Evolutionary conservation across 2,113 vertebrate genomes (phyloP).

Genomic region (Pelvicachromis taeniatus): DNA sequence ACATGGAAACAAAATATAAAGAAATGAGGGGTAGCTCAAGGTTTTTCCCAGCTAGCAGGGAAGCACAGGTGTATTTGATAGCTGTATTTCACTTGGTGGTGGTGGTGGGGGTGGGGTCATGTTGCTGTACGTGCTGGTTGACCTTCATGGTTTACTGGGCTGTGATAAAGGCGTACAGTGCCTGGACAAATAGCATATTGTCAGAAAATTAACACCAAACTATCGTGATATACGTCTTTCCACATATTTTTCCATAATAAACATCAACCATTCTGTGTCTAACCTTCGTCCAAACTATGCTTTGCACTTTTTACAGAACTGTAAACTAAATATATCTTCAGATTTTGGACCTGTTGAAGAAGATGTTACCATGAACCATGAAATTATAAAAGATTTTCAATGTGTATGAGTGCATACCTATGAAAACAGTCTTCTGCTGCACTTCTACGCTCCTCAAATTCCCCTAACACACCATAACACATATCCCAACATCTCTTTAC

Average conservation of each 20-base stretch:
- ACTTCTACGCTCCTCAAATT: background rate
- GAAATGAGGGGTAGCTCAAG: background rate
- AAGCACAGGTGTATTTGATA: background rate
- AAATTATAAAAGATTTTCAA: background rate
- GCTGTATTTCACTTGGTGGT: background rate
- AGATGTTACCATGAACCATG: background rate
- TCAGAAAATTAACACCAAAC: background rate
- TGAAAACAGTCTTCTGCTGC: background rate
- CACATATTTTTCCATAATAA: background rate
- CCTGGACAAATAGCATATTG: background rate
- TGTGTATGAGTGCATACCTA: background rate
- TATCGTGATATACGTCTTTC: background rate
- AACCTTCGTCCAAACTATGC: too few species aligned
- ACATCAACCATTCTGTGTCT: background rate
- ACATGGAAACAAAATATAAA: background rate
- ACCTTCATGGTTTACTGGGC: background rate
- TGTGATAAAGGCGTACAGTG: background rate
- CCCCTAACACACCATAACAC: background rate
- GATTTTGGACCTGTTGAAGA: background rate
- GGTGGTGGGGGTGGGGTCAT: background rate
- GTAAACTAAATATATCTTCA: background rate
- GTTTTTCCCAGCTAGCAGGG: background rate
- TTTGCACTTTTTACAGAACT: background rate
- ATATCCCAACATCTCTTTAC: background rate
- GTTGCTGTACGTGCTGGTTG: background rate